Evolutionary conservation across 2,113 vertebrate genomes (phyloP).

Genomic region (Phyllopteryx taeniolatus): DNA sequence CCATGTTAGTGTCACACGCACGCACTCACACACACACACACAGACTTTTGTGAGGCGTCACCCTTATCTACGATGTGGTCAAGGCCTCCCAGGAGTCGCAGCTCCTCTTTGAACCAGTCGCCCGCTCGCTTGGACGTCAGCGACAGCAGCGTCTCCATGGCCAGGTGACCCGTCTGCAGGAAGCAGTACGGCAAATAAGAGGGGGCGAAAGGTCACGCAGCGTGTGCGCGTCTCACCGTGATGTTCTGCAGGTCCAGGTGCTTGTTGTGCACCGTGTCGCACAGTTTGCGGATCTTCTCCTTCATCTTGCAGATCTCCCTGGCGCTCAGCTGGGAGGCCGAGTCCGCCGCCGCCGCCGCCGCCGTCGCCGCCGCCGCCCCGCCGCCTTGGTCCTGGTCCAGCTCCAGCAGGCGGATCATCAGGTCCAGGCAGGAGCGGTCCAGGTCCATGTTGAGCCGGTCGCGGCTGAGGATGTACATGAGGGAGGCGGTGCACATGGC

Average conservation of each 20-base stretch:
- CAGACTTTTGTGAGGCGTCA: slow-evolving; percentile 33
- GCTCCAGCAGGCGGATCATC: slow-evolving; percentile 94
- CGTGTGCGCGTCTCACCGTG: slow-evolving; percentile 73
- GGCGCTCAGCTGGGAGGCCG: slow-evolving; percentile 81
- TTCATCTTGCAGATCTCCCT: slow-evolving; percentile 97
- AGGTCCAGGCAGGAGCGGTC: slow-evolving; percentile 90
- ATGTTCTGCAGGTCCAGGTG: slow-evolving; percentile 98
- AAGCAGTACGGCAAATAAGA: neutral
- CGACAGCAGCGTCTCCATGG: slow-evolving; percentile 95
- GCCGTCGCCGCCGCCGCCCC: slow-evolving; percentile 56
- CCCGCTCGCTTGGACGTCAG: slow-evolving; percentile 95
- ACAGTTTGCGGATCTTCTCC: slow-evolving; percentile 95
- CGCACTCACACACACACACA: neutral
- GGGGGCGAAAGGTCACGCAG: neutral
- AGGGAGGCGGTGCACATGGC: slow-evolving; percentile 95
- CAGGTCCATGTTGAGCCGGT: slow-evolving; percentile 94
- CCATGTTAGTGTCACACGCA: neutral
- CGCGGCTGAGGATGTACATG: slow-evolving; percentile 96
- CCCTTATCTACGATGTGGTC: slow-evolving; percentile 99
- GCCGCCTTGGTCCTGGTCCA: slow-evolving; percentile 83
- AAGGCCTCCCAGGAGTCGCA: slow-evolving; percentile 92
- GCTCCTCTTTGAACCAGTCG: slow-evolving; percentile 99
- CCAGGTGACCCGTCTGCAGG: slow-evolving; percentile 90
- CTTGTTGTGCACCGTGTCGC: slow-evolving; percentile 98
- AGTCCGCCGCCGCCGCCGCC: slow-evolving; percentile 69